Conservation (phyloP, 2,888 invertebrate genomes). For the Linnaemya vulpina region DNA sequence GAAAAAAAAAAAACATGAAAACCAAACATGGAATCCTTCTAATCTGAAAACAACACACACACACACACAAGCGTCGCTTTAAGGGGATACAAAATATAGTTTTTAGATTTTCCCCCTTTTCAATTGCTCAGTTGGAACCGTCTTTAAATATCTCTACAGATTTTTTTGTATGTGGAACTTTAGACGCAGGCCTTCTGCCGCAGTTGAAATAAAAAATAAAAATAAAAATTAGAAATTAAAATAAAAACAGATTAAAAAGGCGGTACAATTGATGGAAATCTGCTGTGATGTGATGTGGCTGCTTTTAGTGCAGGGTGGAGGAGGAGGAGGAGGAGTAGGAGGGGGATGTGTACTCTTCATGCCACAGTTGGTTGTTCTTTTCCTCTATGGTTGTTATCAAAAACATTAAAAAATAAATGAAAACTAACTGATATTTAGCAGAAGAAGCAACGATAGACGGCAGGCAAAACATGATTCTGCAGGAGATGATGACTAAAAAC, state of each 20-base stretch:
- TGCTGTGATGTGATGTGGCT: conserved; percentile 41
- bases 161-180: neutral
- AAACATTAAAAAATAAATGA: conserved; percentile 58
- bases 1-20: neutral
- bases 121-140: neutral
- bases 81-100: neutral
- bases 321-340: no score
- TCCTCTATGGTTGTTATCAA: conserved; percentile 57
- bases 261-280: conserved; percentile 66
- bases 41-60: neutral
- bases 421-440: conserved; percentile 36
- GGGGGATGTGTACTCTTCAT: conserved; percentile 11
- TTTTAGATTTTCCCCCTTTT: neutral
- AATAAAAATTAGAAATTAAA: conserved; percentile 5
- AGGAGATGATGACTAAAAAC: conserved; percentile 27
- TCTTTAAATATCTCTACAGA: neutral
- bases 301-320: conserved; percentile 2
- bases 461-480: neutral
- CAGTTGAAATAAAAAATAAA: neutral
- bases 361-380: conserved; percentile 1
- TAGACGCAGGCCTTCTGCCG: neutral
- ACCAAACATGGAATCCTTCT: no score
- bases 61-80: neutral
- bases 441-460: neutral
- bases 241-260: conserved; percentile 58